Percentiles rank a stretch among this genome's conserved stretches.
These are phyloP conservation scores for Chelidonichthys spinosus DNA, from an alignment of 2,797 vertebrate species.

Conservation along the genomic window DNA sequence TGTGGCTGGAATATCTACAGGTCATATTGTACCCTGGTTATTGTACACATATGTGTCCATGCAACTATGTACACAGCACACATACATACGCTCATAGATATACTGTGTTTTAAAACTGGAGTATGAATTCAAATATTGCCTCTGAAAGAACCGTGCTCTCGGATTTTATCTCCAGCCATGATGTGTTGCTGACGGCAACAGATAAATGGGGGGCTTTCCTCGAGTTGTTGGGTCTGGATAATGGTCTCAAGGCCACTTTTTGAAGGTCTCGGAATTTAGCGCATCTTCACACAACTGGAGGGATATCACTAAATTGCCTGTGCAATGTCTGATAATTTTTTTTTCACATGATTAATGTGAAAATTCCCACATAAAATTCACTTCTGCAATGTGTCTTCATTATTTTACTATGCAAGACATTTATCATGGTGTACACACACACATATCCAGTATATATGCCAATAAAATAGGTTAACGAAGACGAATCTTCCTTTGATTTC, in stretches of 20 bases:
- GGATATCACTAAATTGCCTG: no score
- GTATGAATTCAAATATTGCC: background rate
- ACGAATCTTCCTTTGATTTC: background rate
- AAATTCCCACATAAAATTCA: no score
- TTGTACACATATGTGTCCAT: background rate
- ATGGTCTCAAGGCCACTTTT: no score
- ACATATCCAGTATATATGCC: background rate
- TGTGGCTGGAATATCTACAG: background rate
- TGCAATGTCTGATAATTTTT: no score
- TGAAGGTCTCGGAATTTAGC: no score
- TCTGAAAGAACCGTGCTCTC: background rate
- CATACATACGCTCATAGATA: background rate
- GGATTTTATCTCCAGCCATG: no score
- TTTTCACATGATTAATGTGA: no score
- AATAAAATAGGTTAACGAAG: background rate
- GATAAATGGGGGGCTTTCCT: background rate
- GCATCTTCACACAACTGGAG: no score
- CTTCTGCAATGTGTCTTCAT: no score
- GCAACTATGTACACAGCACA: background rate
- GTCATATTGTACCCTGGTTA: background rate
- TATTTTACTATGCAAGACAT: no score
- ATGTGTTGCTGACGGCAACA: background rate
- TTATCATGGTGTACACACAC: background rate
- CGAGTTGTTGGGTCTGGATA: no score
- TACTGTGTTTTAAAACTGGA: background rate